Base-by-base conservation (phyloP, 2,797 vertebrate genomes). In the Enteromius viviparus region DNA sequence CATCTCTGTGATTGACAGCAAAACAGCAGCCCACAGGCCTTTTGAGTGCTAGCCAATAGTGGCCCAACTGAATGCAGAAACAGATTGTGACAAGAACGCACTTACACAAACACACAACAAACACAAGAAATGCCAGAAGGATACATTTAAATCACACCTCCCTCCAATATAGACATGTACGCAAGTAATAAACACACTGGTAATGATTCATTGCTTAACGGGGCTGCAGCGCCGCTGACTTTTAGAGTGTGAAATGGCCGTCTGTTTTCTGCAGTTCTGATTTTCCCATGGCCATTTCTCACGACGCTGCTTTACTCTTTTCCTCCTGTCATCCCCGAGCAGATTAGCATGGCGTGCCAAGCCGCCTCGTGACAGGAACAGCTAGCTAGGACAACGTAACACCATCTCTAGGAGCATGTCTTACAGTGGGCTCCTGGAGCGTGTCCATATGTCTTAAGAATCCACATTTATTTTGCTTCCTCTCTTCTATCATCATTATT, bases 261-360 rank as follows among this genome's bases (percentile, higher is more conserved):
- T 85, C 79, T 88, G 85, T 84, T 84, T 87, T 64, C 55, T 40
- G 55, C 34, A 34, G 74, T 79, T 32, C 19, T 55, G 65, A 69
- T 51, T 81, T 82, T 72, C 80, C 64, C 71, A 21, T 26, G 68
- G 76, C 55, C 75, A 74, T 51, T 78, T 64, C 84, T 85, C 64
- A 64, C 37, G 4, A 55, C 55, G 29, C 49, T 64, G 60, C 34
- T 68, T 82, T 76, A 47, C 79, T 64, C 76, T 76, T 60, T 70
- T 37, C 65, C 23, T 62, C 65, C 68, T 40, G 29, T 81, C 74
- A 84, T 81, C 66, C 75, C 66, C 14, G 45, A 82, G 32, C 68
- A 68, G 80, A 85, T 82, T 81, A 69, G 68, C 75, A 78, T 60
- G 40, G 68, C 19, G 45, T 77, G 55, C 42, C 45, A 51, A 14